Conservation (phyloP, 2,113 vertebrate species). For the Mus pahari region DNA sequence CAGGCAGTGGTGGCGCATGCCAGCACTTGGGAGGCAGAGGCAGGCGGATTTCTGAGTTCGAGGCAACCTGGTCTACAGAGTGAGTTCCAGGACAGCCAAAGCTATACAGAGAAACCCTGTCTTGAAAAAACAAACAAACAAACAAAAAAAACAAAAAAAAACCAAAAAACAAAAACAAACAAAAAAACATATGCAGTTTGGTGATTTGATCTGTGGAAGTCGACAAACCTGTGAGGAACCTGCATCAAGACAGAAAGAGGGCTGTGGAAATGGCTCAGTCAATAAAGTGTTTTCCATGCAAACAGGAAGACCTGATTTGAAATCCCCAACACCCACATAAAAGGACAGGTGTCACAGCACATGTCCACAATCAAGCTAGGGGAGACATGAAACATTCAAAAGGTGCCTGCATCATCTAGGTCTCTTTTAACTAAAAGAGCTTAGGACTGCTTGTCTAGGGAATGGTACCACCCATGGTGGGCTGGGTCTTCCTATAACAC, state of each 20-base stretch:
- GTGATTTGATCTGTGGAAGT: slow-evolving; percentile 7
- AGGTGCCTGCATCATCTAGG: neutral
- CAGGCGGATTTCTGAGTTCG: too few species aligned
- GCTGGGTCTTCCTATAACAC: neutral
- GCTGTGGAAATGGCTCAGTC: neutral
- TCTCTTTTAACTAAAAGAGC: neutral
- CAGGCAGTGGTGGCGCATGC: too few species aligned
- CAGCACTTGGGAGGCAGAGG: too few species aligned
- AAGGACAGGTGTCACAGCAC: neutral
- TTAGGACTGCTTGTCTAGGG: neutral
- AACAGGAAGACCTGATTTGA: neutral
- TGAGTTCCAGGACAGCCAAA: too few species aligned
- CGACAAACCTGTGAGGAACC: neutral
- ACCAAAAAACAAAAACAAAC: too few species aligned
- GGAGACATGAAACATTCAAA: neutral
- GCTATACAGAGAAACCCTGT: too few species aligned
- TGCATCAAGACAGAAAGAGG: neutral
- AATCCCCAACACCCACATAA: neutral
- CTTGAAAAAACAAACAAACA: too few species aligned
- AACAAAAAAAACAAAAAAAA: too few species aligned
- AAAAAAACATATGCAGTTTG: slow-evolving; percentile 44
- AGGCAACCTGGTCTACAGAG: too few species aligned
- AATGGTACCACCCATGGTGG: neutral
- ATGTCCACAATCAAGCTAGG: neutral
- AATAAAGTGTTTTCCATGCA: neutral